phyloP scores from a whole-genome alignment of 2,888 invertebrate species.

The Priocnemis perturbator region DNA sequence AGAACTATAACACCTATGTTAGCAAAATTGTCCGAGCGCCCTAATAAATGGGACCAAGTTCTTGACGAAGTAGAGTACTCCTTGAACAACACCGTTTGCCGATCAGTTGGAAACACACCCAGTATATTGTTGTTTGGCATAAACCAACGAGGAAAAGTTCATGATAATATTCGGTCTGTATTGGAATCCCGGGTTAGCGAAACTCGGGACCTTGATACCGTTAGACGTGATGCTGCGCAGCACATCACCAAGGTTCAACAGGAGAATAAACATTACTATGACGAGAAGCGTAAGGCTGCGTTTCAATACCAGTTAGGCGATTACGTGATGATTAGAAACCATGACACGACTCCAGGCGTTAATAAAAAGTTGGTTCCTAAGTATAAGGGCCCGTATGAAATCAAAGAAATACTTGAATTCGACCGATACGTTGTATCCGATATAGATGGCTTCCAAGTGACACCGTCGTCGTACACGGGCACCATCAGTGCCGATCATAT shows the following conservation, averaged over 20 bases:
- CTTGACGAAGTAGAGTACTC: neutral
- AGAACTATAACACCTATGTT: conserved; percentile 6
- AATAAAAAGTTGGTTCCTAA: neutral
- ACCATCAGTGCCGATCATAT: too few relatives aligned
- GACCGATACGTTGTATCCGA: neutral
- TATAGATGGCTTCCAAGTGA: neutral
- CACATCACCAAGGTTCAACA: too few relatives aligned
- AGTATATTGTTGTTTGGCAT: neutral
- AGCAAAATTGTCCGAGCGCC: neutral
- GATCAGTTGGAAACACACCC: neutral
- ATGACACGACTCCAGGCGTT: neutral
- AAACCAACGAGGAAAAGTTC: neutral
- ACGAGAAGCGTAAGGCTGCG: too few relatives aligned
- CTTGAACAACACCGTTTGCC: neutral
- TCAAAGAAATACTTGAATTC: neutral
- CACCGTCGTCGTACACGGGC: too few relatives aligned
- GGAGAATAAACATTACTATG: too few relatives aligned
- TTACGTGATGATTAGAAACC: neutral
- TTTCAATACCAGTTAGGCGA: neutral
- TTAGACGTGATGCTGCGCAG: too few relatives aligned
- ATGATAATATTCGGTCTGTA: neutral
- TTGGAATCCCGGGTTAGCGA: too few relatives aligned
- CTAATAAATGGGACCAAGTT: conserved; percentile 7
- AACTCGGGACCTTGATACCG: too few relatives aligned
- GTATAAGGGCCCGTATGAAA: neutral